Conservation (phyloP, 1,140 invertebrate genomes). For the Zaprionus lachaisei region DNA sequence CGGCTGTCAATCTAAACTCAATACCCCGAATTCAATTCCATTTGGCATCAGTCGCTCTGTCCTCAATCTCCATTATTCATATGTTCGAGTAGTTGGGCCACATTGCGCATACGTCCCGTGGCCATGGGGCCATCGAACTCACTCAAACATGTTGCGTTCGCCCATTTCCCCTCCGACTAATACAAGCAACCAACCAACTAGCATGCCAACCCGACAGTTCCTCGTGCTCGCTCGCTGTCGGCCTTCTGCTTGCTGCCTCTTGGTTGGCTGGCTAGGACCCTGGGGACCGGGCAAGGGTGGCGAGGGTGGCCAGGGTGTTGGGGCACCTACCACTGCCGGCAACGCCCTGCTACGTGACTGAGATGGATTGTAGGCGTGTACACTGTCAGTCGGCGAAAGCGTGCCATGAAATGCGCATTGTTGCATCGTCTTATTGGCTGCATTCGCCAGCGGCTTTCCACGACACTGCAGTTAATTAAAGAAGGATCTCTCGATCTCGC, state of each 20-base stretch:
- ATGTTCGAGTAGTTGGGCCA: constrained; percentile 15
- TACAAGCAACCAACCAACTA: constrained; percentile 7
- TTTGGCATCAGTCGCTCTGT: constrained; percentile 19
- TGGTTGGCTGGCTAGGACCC: constrained; percentile 50
- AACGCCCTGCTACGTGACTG: constrained; percentile 75
- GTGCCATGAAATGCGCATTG: constrained; percentile 39
- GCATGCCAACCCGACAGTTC: constrained; percentile 42
- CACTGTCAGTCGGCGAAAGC: constrained; percentile 41
- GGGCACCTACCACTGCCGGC: constrained; percentile 56
- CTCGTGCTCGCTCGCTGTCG: constrained; percentile 33
- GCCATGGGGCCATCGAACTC: constrained; percentile 54
- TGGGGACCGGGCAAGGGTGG: neutral
- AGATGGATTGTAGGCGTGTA: constrained; percentile 69
- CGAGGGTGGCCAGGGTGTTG: neutral
- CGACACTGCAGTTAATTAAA: constrained; percentile 24
- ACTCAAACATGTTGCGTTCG: constrained; percentile 75
- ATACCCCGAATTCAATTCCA: constrained; percentile 45
- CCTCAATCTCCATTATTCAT: constrained; percentile 56
- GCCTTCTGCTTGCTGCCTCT: constrained; percentile 27
- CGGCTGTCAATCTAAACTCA: constrained; percentile 69
- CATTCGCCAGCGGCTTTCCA: constrained; percentile 17
- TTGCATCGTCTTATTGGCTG: constrained; percentile 14
- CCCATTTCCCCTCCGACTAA: constrained; percentile 57
- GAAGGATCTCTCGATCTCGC: constrained; percentile 11
- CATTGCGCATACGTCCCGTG: constrained; percentile 50